Conservation (phyloP, 2,797 vertebrate species). For the Sebastes cheni region DNA sequence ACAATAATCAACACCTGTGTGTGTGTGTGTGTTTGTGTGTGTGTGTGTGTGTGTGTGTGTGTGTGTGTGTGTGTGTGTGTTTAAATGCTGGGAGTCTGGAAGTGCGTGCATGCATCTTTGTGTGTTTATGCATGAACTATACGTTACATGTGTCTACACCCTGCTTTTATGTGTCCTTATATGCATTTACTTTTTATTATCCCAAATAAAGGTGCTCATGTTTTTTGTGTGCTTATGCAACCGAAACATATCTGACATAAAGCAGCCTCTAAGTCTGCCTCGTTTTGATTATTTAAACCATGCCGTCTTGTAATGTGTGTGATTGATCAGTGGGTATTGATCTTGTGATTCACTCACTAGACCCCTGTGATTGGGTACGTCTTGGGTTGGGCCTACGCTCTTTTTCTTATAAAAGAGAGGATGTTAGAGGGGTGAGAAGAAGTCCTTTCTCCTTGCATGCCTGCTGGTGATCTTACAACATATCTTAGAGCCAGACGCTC, state of each 20-base stretch:
- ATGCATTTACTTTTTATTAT: background rate
- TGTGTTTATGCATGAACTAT: background rate
- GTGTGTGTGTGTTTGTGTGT: no score
- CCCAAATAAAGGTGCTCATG: background rate
- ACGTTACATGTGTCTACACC: background rate
- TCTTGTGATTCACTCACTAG: slow-evolving; percentile 23
- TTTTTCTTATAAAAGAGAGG: slow-evolving; percentile 2
- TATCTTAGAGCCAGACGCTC: background rate
- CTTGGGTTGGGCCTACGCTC: background rate
- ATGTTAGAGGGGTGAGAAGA: background rate
- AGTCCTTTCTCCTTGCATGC: background rate
- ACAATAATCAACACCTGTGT: no score
- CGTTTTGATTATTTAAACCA: background rate
- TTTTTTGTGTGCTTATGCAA: background rate
- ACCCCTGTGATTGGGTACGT: background rate
- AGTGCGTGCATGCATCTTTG: no score
- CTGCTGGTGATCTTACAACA: background rate
- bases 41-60: no score
- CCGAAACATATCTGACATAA: background rate
- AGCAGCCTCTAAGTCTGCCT: slow-evolving; percentile 1
- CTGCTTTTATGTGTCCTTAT: background rate
- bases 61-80: no score
- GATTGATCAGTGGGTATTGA: slow-evolving; percentile 27
- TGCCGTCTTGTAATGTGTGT: background rate
- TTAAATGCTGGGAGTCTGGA: no score